These are phyloP conservation scores for Andricus grossulariae DNA, from an alignment of 1,140 invertebrate species.

Conservation along the genomic window DNA sequence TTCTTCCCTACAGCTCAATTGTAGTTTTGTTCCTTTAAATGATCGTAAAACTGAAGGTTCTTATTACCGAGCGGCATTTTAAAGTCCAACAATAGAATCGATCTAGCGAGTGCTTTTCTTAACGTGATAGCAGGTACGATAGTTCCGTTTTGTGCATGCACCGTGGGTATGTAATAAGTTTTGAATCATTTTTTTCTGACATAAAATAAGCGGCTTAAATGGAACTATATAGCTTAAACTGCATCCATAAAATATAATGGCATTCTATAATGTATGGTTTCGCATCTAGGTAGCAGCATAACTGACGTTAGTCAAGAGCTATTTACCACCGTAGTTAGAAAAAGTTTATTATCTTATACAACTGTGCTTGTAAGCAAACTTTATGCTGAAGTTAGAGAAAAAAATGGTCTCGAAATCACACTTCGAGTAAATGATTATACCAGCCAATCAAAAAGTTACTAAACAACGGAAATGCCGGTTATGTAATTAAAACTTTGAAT, in stretches of 20 bases:
- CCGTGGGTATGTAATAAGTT: constrained; percentile 21
- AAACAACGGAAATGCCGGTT: too few species aligned
- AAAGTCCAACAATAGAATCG: too few species aligned
- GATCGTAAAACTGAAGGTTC: constrained; percentile 23
- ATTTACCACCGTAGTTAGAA: neutral
- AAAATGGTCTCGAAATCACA: neutral
- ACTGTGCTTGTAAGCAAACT: neutral
- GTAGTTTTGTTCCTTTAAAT: constrained; percentile 25
- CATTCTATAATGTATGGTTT: constrained; percentile 17
- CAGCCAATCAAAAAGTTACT: too few species aligned
- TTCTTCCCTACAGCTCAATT: neutral
- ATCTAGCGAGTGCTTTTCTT: too few species aligned
- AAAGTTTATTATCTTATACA: constrained; percentile 11
- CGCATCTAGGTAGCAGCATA: constrained; percentile 2
- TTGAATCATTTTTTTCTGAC: constrained; percentile 20
- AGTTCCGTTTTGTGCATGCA: constrained; percentile 12
- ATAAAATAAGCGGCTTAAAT: constrained; percentile 13
- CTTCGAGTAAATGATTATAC: too few species aligned
- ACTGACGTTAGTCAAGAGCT: constrained; percentile 1
- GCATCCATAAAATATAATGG: constrained; percentile 9
- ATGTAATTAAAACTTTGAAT: too few species aligned
- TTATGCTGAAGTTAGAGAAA: neutral
- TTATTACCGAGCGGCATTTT: neutral
- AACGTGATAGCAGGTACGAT: neutral
- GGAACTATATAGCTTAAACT: constrained; percentile 18